Evolutionary conservation across 1,140 invertebrate genomes (phyloP), one percentile per base, ranked within the genome.

Genomic region (Eupristina koningsbergeri): DNA sequence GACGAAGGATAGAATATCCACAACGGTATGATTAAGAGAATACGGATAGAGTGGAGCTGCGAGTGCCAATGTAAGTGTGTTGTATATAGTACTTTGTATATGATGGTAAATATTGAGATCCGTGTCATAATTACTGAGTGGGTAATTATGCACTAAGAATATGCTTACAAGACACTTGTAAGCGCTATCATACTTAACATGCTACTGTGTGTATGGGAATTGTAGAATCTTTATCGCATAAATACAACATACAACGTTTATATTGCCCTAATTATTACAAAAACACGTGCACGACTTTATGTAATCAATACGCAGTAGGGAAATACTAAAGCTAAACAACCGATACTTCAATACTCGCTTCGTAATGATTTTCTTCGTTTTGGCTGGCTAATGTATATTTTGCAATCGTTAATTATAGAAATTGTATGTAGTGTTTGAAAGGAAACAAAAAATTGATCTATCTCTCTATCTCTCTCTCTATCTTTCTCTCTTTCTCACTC

Each of bases 141-240:
- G n/a, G 17, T 67, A 67, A 67, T 67, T 67, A 67, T 67, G 29
- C 5, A 7, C 15, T 67, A 67, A 67, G 31, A 67, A 67, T 36
- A 67, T 39, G 31, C 34, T 67, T 67, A 67, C 64, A 67, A 67
- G 64, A 67, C 34, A 34, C 64, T 67, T 36, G 36, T 39, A 67
- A 67, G 15, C 19, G 9, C 36, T 34, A 67, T 67, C 36, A 67
- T 67, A 67, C 17, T 36, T 67, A 67, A 67, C 31, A 67, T 36
- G 64, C 34, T 67, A 67, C 64, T 36, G 64, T 67, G 17, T 67
- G 36, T 39, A 36, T 29, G 8, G 0, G 64, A 13, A 17, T n/a
- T n/a, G 64, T 67, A 39, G 64, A 67, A 36, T 36, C 64, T 34
- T 36, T 67, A 67, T 17, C 17, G 11, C 15, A 34, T 67, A 67